These are phyloP conservation scores for Plotosus lineatus DNA, from an alignment of 2,113 vertebrate species.

Conservation along the genomic window DNA sequence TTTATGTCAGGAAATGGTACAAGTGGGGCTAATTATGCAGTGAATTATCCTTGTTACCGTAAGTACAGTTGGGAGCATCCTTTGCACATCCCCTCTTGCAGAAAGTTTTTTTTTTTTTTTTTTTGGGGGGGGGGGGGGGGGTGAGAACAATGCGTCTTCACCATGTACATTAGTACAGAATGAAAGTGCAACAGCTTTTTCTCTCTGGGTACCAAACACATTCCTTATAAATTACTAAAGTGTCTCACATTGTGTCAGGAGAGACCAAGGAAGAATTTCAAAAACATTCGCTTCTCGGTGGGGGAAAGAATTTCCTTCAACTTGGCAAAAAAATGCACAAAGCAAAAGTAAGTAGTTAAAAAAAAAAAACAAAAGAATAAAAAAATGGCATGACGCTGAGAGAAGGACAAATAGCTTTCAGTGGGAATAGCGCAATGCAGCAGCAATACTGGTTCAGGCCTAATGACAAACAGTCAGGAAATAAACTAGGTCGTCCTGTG, in stretches of 20 bases:
- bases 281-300: conserved; percentile 42
- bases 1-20: conserved; percentile 25
- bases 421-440: conserved; percentile 24
- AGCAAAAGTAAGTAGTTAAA: conserved; percentile 32
- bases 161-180: conserved; percentile 36
- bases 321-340: conserved; percentile 42
- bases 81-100: conserved; percentile 9
- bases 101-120: too few relatives aligned
- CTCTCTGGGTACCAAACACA: conserved; percentile 53
- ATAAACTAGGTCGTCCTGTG: not conserved
- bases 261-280: conserved; percentile 46
- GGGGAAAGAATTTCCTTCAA: conserved; percentile 42
- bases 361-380: too few relatives aligned
- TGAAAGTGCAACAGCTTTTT: conserved; percentile 31
- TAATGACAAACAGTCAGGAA: conserved; percentile 36
- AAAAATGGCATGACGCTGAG: too few relatives aligned
- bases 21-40: conserved; percentile 43
- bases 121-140: too few relatives aligned
- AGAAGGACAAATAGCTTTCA: not conserved
- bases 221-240: conserved; percentile 60
- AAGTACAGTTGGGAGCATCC: conserved; percentile 37
- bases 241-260: conserved; percentile 49
- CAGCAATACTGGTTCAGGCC: conserved; percentile 31
- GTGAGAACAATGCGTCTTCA: conserved; percentile 36
- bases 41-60: conserved; percentile 32